Conservation (phyloP, 2,888 invertebrate species). For the Lagria hirta region DNA sequence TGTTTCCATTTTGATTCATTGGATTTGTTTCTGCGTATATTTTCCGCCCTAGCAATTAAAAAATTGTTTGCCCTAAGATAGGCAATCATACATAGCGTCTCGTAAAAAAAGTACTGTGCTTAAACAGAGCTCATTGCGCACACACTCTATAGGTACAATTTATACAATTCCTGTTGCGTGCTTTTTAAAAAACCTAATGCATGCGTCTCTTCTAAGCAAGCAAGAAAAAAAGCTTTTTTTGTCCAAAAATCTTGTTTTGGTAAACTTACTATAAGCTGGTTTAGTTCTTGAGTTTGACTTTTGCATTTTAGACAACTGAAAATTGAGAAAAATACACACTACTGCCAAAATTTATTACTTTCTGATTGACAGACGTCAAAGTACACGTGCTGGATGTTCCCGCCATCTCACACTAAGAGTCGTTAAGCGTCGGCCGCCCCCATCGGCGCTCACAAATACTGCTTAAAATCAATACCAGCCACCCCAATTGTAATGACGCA, state of each 20-base stretch:
- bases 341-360: slow-evolving; percentile 30
- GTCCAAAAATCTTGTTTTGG: slow-evolving; percentile 1
- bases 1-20: slow-evolving; percentile 46
- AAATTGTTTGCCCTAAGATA: slow-evolving; percentile 30
- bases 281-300: no score
- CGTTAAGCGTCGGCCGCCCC: slow-evolving; percentile 32
- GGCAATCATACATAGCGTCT: slow-evolving; percentile 40
- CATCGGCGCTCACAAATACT: slow-evolving; percentile 31
- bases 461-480: slow-evolving; percentile 41
- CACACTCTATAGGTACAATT: slow-evolving; percentile 49
- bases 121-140: slow-evolving; percentile 50
- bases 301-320: no score
- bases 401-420: slow-evolving; percentile 43
- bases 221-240: slow-evolving; percentile 14
- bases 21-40: slow-evolving; percentile 26
- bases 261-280: not conserved
- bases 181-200: slow-evolving; percentile 48
- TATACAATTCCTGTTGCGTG: slow-evolving; percentile 49
- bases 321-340: no score
- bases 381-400: slow-evolving; percentile 46
- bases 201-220: slow-evolving; percentile 33
- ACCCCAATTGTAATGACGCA: slow-evolving; percentile 39
- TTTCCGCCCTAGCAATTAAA: slow-evolving; percentile 33
- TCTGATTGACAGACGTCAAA: slow-evolving; percentile 49
- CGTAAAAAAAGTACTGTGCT: slow-evolving; percentile 42